These are phyloP conservation scores for Grus americana DNA, from an alignment of 2,113 vertebrate genomes.

Conservation along the genomic window DNA sequence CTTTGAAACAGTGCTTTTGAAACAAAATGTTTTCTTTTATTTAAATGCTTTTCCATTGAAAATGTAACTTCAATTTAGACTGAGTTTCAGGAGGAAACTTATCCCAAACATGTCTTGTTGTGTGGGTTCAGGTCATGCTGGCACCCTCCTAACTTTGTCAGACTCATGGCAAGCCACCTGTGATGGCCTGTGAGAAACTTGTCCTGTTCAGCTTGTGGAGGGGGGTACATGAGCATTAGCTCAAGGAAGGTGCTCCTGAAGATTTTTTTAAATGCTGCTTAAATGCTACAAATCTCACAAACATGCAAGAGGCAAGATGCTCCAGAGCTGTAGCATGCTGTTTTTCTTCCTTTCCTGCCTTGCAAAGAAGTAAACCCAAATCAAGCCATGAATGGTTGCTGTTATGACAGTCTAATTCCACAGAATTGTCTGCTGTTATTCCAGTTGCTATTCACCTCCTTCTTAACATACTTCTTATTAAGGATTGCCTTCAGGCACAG, in stretches of 20 bases:
- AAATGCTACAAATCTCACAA: neutral
- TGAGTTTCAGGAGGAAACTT: neutral
- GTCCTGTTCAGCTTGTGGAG: too few species aligned
- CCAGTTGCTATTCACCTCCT: neutral
- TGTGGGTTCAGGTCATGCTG: neutral
- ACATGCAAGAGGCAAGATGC: neutral
- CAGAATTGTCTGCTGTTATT: neutral
- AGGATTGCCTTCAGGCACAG: neutral
- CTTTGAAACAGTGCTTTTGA: neutral
- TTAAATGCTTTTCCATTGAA: neutral
- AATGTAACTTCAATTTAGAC: neutral
- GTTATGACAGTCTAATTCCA: neutral
- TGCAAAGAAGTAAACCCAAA: neutral
- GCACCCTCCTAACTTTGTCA: neutral
- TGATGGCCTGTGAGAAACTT: neutral
- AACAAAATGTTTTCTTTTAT: neutral
- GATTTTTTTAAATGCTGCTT: neutral
- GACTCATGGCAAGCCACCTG: accelerated
- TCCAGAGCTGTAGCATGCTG: neutral
- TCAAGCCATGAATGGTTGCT: neutral
- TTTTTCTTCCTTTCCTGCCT: neutral
- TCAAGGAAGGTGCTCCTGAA: neutral
- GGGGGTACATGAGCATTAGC: accelerated
- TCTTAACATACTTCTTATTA: neutral
- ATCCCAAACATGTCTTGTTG: neutral